Evolutionary conservation across 2,797 vertebrate species (phyloP).

Genomic region (Dicrostonyx torquatus): DNA sequence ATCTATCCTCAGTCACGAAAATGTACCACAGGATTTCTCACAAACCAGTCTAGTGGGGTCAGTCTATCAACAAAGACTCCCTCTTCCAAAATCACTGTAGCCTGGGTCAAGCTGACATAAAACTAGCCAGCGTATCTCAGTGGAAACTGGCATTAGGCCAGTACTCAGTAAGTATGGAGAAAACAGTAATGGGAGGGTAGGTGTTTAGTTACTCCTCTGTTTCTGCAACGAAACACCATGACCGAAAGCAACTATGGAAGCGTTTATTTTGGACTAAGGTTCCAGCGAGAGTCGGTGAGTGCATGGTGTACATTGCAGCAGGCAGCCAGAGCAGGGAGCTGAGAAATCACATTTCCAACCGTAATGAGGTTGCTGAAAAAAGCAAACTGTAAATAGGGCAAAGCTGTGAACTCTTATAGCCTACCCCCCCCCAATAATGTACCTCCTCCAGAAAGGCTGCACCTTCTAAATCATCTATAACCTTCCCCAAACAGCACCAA

Average conservation of each 20-base stretch:
- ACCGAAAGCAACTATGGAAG: not conserved
- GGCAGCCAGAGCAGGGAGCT: not conserved
- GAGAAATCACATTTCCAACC: not conserved
- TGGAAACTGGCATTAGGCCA: not conserved
- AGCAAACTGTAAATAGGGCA: not conserved
- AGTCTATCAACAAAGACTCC: not conserved
- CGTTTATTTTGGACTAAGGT: not conserved
- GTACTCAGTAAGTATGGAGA: not conserved
- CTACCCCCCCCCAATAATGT: fast-evolving
- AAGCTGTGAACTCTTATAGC: not conserved
- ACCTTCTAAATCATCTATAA: not conserved
- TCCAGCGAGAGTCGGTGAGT: not conserved
- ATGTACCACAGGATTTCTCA: not conserved
- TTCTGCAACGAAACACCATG: not conserved
- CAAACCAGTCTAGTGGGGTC: not conserved
- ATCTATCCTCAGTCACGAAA: not conserved
- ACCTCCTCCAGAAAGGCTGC: not conserved
- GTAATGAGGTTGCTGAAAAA: not conserved
- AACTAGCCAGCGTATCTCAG: not conserved
- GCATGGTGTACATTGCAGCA: not conserved
- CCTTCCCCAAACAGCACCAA: not conserved
- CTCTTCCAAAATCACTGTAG: not conserved
- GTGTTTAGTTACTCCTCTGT: not conserved
- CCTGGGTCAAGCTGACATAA: not conserved
- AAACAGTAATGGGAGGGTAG: not conserved